Percentiles rank a stretch among this genome's conserved stretches.
These are phyloP conservation scores for Coryphaenoides rupestris DNA, from an alignment of 2,113 vertebrate genomes.

Conservation along the genomic window DNA sequence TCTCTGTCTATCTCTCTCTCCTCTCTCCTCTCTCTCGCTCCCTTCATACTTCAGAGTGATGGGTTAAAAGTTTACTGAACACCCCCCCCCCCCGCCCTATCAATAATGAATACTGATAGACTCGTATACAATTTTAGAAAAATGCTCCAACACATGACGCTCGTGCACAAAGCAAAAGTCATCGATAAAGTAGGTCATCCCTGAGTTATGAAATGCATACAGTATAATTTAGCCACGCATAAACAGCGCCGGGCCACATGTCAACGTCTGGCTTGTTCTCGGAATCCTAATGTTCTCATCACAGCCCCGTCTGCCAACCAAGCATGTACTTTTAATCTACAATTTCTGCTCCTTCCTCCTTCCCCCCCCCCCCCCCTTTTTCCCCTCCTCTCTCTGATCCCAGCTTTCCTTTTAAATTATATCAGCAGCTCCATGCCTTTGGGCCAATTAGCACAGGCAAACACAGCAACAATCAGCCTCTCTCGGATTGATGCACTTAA, in stretches of 20 bases:
- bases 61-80: not conserved
- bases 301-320: conserved; percentile 44
- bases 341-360: conserved; percentile 45
- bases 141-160: conserved; percentile 28
- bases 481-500: conserved; percentile 60
- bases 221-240: conserved; percentile 47
- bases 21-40: too few species aligned
- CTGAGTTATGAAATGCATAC: conserved; percentile 38
- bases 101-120: conserved; percentile 18
- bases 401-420: conserved; percentile 49
- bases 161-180: conserved; percentile 23
- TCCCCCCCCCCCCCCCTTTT: conserved; percentile 15
- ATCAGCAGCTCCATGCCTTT: conserved; percentile 56
- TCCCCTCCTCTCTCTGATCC: conserved; percentile 47
- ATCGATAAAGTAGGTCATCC: conserved; percentile 46
- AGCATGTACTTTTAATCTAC: conserved; percentile 49
- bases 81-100: conserved; percentile 8
- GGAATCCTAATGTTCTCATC: conserved; percentile 55
- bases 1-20: too few species aligned
- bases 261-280: conserved; percentile 49
- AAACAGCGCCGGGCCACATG: conserved; percentile 55
- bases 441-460: conserved; percentile 69
- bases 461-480: conserved; percentile 60
- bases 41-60: too few species aligned
- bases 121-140: too few species aligned